Conservation (phyloP, 2,113 vertebrate species). For the Thamnaconus septentrionalis region DNA sequence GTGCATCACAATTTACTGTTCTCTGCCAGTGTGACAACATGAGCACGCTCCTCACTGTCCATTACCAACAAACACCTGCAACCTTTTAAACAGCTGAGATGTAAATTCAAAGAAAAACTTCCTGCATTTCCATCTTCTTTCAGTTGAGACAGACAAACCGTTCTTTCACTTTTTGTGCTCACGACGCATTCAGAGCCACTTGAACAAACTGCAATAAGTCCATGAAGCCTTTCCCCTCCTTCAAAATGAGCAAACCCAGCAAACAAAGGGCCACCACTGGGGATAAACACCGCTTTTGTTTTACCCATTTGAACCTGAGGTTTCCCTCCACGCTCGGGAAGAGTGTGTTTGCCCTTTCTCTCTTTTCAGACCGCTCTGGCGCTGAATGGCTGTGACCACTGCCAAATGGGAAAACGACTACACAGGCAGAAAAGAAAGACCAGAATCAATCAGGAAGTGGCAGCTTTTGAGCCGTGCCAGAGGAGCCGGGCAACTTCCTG, state of each 20-base stretch:
- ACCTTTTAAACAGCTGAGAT: background rate
- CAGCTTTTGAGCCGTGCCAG: slow-evolving; percentile 72
- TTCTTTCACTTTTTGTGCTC: slow-evolving; percentile 27
- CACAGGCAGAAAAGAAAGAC: slow-evolving; percentile 58
- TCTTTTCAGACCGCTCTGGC: slow-evolving; percentile 53
- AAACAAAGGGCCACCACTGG: slow-evolving; percentile 52
- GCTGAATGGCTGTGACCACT: slow-evolving; percentile 36
- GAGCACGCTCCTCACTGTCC: background rate
- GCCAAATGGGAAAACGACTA: slow-evolving; percentile 64
- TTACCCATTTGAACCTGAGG: slow-evolving; percentile 64
- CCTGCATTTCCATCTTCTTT: slow-evolving; percentile 20
- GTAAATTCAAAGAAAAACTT: slow-evolving; percentile 11
- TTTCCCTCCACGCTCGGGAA: slow-evolving; percentile 46
- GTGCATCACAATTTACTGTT: no score
- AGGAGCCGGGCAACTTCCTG: slow-evolving; percentile 74
- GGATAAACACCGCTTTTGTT: slow-evolving; percentile 66
- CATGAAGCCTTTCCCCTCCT: slow-evolving; percentile 44
- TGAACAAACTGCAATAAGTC: slow-evolving; percentile 58
- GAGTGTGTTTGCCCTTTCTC: slow-evolving; percentile 52
- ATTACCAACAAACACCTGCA: background rate
- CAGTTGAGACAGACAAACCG: slow-evolving; percentile 21
- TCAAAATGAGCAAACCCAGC: slow-evolving; percentile 63
- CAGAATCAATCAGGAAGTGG: slow-evolving; percentile 76
- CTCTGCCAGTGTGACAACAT: background rate
- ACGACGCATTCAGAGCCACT: slow-evolving; percentile 45